Evolutionary conservation across 2,113 vertebrate genomes (phyloP), one percentile per base, ranked within the genome.

Genomic region (Mustela nigripes): DNA sequence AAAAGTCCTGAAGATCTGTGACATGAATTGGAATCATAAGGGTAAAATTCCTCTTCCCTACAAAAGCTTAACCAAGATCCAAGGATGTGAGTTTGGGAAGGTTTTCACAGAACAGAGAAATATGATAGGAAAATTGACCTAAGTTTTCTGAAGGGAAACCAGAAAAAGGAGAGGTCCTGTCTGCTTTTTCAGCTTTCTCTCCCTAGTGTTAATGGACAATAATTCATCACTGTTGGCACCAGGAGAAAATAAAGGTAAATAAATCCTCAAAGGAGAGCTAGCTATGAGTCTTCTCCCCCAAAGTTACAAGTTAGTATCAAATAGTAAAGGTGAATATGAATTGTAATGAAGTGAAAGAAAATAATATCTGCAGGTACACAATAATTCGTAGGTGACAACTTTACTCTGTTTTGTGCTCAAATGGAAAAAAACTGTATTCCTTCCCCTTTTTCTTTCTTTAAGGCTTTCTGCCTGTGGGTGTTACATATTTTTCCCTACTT

Each of bases 401-500:
- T 96, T 71, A 63, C 15, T 67, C 33, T 33, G 0, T 89, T 83
- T 92, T 53, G 62, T 31, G 21, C 69, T 63, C 24, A 42, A 53
- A 69, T 63, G n/a, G 28, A 11, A 62, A 60, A 60, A 88, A 65
- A 60, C 1, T 45, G 5, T 11, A 50, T 3, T n/a, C 18, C 4
- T 2, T 28, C 15, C 4, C 10, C 19, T n/a, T 63, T 62, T 62
- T 65, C 65, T 60, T 39, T 73, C 56, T 97, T 63, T 91, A 81
- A 97, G 80, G 28, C 69, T 97, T 93, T 82, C 50, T 95, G 63
- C 96, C 92, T 88, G 7, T 98, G 98, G 91, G 78, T 98, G 95
- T 98, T 97, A 92, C 0, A 4, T 97, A 87, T 96, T 97, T 98
- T 97, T 94, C 82, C 91, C 48, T 85, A 60, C 95, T 96, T 98